Base-by-base conservation (phyloP, 2,113 vertebrate genomes). In the Athene cunicularia region DNA sequence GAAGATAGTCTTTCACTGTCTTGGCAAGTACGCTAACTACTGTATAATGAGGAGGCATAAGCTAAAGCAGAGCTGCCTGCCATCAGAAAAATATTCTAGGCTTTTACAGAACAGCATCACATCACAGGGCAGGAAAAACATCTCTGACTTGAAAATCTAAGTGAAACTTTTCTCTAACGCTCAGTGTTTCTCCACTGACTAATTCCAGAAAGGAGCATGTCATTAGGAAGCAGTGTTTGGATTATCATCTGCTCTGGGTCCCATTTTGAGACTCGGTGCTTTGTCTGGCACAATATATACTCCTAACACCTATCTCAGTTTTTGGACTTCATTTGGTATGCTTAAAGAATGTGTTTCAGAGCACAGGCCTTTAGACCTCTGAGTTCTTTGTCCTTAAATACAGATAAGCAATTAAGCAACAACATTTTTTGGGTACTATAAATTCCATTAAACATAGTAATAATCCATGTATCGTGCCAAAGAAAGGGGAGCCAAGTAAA, bases 351-450 rank as follows among this genome's bases (percentile, higher is more conserved):
- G 39, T 33, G 8, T 33, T 88, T 86, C 23, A 62, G 5, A n/a
- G 4, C 5, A n/a, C 0, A 0, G 37, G 15, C 39, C 14, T 53
- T 75, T 66, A 62, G 19, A 32, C 62, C 14, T 7, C 37, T 12
- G 13, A 66, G 11, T 35, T 84, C 37, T 45, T 76, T 92, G 15
- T 20, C 35, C 21, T 71, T 59, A 55, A 45, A 68, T 6, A 35
- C 10, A 73, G 18, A 35, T 28, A 84, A 91, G 45, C 13, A 45
- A 53, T 35, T 76, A 67, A 77, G 11, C 22, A 73, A 27, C 7
- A 66, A 22, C 7, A 45, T 35, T 2, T 55, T 72, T 79, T 43
- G 28, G 1, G 15, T 32, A 14, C 16, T 68, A 0, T 24, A 59
- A 50, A 0, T 84, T 83, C 30, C 0, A 2, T 30, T 33, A 58